Percentiles rank a stretch among this genome's conserved stretches.
Evolutionary conservation across 2,113 vertebrate species (phyloP).

Genomic region (Castor canadensis): DNA sequence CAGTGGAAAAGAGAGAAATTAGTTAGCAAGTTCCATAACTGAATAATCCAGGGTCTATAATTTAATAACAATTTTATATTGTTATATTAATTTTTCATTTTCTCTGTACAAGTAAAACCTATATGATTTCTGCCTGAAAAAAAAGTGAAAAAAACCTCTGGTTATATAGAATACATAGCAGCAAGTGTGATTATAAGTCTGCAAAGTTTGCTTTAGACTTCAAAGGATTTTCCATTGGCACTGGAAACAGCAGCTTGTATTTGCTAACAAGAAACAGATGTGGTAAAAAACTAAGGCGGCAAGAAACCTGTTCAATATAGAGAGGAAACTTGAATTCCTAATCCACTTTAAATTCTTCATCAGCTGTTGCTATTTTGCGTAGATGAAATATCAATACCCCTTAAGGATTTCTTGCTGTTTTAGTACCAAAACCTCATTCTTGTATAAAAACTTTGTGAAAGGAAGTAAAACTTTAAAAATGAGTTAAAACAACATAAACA

Average conservation of each 20-base stretch:
- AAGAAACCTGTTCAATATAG: conserved; percentile 51
- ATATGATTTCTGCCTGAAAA: conserved; percentile 13
- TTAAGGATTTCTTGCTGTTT: conserved; percentile 54
- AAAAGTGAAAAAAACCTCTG: not conserved
- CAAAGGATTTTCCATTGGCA: conserved; percentile 30
- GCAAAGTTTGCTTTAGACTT: conserved; percentile 24
- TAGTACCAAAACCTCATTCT: conserved; percentile 37
- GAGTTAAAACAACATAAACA: conserved; percentile 29
- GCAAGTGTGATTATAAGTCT: not conserved
- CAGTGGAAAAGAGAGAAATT: not conserved
- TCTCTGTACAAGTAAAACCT: not conserved
- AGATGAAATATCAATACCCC: conserved; percentile 50
- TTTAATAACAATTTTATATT: conserved; percentile 20
- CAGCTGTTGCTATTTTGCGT: conserved; percentile 52
- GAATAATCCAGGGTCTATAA: not conserved
- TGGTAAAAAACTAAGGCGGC: conserved; percentile 67
- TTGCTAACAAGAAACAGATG: conserved; percentile 66
- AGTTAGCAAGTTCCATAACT: not conserved
- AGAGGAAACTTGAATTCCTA: conserved; percentile 43
- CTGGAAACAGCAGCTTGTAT: conserved; percentile 63
- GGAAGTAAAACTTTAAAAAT: conserved; percentile 61
- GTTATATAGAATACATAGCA: not conserved
- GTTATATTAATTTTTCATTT: not conserved
- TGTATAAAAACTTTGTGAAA: conserved; percentile 55
- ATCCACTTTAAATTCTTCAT: conserved; percentile 61